These are phyloP conservation scores for Exocentrus adspersus DNA, from an alignment of 2,888 invertebrate genomes.

Conservation along the genomic window DNA sequence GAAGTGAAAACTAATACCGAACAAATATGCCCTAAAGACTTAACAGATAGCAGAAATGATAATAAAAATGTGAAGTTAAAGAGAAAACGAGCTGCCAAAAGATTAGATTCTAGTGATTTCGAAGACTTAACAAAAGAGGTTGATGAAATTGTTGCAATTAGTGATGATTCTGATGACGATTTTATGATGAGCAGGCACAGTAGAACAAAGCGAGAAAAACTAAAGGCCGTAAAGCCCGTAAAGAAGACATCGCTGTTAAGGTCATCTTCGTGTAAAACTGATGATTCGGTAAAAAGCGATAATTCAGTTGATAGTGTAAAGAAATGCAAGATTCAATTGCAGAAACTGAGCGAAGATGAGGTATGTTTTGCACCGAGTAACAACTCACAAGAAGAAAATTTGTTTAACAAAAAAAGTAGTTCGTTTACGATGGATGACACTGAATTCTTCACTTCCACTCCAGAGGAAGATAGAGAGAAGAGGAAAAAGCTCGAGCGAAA, in stretches of 20 bases:
- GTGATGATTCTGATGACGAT: constrained; percentile 28
- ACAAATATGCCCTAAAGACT: background rate
- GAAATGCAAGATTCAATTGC: background rate
- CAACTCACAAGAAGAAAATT: background rate
- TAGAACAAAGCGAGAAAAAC: constrained; percentile 7
- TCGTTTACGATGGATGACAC: constrained; percentile 24
- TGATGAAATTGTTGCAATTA: background rate
- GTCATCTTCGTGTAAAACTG: background rate
- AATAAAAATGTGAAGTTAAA: no score
- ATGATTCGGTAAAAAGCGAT: background rate
- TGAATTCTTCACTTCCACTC: constrained; percentile 42
- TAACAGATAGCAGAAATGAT: no score
- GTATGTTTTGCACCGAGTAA: background rate
- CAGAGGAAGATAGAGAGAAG: constrained; percentile 36
- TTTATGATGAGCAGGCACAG: constrained; percentile 2
- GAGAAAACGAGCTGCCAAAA: no score
- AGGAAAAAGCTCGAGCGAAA: constrained; percentile 32
- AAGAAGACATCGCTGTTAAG: constrained; percentile 7
- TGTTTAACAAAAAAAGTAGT: background rate
- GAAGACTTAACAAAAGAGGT: background rate
- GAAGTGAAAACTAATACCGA: background rate
- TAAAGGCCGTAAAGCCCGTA: background rate
- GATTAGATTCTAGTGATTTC: constrained; percentile 3
- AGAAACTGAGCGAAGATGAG: background rate
- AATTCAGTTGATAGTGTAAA: background rate